Base-by-base conservation (phyloP, 2,797 vertebrate species). In the Sitta carolinensis region DNA sequence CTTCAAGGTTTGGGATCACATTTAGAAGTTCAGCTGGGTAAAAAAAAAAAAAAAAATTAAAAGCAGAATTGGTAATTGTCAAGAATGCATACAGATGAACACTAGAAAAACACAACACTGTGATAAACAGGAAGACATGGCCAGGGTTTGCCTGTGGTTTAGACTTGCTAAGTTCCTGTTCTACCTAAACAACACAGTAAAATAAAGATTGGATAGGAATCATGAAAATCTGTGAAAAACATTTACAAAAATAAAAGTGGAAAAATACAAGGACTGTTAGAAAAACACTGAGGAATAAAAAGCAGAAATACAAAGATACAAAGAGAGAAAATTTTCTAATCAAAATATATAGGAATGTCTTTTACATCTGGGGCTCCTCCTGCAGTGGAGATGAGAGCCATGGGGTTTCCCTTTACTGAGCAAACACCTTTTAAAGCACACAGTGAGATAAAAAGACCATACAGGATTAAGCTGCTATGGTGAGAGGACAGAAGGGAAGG, bases 21-120 rank as follows among this genome's bases (percentile, higher is more conserved):
- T 93, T 94, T 66, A 98, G 79, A 30, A 96, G 66, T 36, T 92
- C 95, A 70, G 98, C 99, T 99, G 94, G n/a, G 20, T 8, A 85
- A 34, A 81, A 52, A 50, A 63, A 62, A 62, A 77, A 42, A 90
- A 5, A 26, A 34, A 57, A 72, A 95, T 87, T 13, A 76, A 84
- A 91, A 82, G 5, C 58, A 93, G 38, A 94, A 77, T 62, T 88
- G 17, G 14, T 70, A 45, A 68, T 50, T 86, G 57, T 29, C 25
- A 84, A 30, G 22, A 73, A 85, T 34, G 72, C 7, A 40, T 21
- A 66, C 22, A 80, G 64, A 72, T 63, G 63, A 87, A 76, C 8
- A 11, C 26, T 51, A 79, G 40, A 64, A 67, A 87, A 94, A 67
- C n/a, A 91, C 3, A 82, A 18, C 51, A 83, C 15, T 11, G 13